Conservation (phyloP, 2,888 invertebrate species). For the Eristalis pertinax region DNA sequence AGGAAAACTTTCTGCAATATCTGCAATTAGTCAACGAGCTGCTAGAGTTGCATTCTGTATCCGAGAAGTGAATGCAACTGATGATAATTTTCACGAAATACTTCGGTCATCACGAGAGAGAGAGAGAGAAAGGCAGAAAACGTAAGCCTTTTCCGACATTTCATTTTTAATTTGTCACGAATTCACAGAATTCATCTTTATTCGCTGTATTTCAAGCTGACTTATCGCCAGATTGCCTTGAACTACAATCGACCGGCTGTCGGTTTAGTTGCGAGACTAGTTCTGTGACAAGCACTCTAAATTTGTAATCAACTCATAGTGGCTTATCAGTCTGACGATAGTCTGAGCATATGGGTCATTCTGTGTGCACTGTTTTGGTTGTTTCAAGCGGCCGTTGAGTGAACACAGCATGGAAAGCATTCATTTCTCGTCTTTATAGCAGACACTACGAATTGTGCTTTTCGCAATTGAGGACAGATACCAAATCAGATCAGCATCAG, state of each 20-base stretch:
- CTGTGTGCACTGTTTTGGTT: neutral
- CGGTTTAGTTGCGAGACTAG: neutral
- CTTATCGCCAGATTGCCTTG: constrained; percentile 20
- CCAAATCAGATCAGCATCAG: too few relatives aligned
- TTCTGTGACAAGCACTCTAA: neutral
- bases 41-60: neutral
- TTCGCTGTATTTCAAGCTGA: neutral
- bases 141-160: too few relatives aligned
- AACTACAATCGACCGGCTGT: constrained; percentile 41
- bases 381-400: neutral
- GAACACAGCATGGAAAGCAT: neutral
- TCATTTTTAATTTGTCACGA: neutral
- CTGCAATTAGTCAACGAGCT: neutral
- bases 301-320: neutral
- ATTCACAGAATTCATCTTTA: neutral
- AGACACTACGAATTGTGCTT: neutral
- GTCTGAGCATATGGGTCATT: constrained; percentile 59
- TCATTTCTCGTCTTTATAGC: neutral
- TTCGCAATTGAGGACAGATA: too few relatives aligned
- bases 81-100: neutral
- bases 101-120: too few relatives aligned
- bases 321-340: constrained; percentile 29
- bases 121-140: too few relatives aligned
- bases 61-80: neutral
- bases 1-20: neutral